Percentiles rank a stretch among this genome's conserved stretches.
phyloP scores from a whole-genome alignment of 1,140 invertebrate species.

The Aradophagus sp. region DNA sequence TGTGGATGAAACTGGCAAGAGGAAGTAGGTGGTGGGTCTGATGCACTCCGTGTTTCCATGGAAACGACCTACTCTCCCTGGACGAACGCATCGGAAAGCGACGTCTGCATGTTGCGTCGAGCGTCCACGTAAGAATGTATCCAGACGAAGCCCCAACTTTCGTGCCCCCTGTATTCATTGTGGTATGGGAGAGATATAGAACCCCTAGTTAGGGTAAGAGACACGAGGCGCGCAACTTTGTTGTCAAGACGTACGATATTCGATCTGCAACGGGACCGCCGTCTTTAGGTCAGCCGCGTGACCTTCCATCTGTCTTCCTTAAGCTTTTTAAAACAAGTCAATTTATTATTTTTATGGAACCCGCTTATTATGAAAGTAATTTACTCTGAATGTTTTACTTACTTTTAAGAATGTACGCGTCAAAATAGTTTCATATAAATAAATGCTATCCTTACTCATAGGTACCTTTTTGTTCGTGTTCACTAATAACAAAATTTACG shows the following conservation, averaged over 20 bases:
- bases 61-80: slow-evolving; percentile 74
- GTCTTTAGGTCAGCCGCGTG: slow-evolving; percentile 21
- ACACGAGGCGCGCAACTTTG: not conserved
- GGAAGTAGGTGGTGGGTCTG: slow-evolving; percentile 65
- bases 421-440: too few species aligned
- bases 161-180: slow-evolving; percentile 25
- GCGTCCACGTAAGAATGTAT: slow-evolving; percentile 65
- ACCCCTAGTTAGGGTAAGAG: too few species aligned
- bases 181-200: too few species aligned
- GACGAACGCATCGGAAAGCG: slow-evolving; percentile 64
- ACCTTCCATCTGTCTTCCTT: too few species aligned
- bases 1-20: slow-evolving; percentile 39
- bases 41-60: slow-evolving; percentile 71
- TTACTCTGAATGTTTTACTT: too few species aligned
- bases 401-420: too few species aligned
- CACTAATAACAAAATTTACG: too few species aligned
- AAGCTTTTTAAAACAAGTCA: too few species aligned
- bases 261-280: slow-evolving; percentile 10
- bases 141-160: slow-evolving; percentile 30
- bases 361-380: too few species aligned
- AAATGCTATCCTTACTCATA: too few species aligned
- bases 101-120: slow-evolving; percentile 61
- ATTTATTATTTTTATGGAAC: too few species aligned
- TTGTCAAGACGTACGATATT: slow-evolving; percentile 12
- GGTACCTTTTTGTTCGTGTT: too few species aligned